Percentiles rank a stretch among this genome's conserved stretches.
phyloP scores from a whole-genome alignment of 2,113 vertebrate species.

The Pseudorhombus dupliciocellatus region DNA sequence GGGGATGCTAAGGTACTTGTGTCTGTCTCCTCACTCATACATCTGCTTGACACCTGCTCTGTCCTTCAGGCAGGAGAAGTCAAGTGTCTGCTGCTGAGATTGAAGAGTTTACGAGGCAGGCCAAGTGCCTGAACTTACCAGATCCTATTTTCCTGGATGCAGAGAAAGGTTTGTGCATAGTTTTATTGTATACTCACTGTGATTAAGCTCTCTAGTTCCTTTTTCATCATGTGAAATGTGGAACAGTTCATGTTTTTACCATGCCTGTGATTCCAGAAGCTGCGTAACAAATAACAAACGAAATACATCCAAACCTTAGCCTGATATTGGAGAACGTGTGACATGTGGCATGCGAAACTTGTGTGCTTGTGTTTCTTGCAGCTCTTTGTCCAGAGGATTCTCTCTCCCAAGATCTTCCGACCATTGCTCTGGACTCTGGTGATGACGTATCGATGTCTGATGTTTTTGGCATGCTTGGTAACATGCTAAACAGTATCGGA shows the following conservation, averaged over 20 bases:
- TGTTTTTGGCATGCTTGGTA: fast-evolving
- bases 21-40: no score
- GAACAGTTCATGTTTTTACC: not conserved
- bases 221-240: not conserved
- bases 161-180: slow-evolving; percentile 46
- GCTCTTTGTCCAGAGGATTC: slow-evolving; percentile 46
- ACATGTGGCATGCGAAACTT: not conserved
- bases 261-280: not conserved
- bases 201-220: not conserved
- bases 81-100: slow-evolving; percentile 42
- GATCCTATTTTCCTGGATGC: slow-evolving; percentile 19
- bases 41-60: not conserved
- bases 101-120: slow-evolving; percentile 54
- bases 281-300: not conserved
- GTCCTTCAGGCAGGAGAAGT: slow-evolving; percentile 41
- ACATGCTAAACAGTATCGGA: not conserved
- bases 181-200: no score
- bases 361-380: slow-evolving; percentile 4
- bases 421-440: not conserved
- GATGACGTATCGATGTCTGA: fast-evolving
- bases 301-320: not conserved
- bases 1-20: no score
- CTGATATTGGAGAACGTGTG: not conserved
- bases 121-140: slow-evolving; percentile 46
- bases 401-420: not conserved